Evolutionary conservation across 1,140 invertebrate species (phyloP), one percentile per base, ranked within the genome.

Genomic region (Homalodisca vitripennis): DNA sequence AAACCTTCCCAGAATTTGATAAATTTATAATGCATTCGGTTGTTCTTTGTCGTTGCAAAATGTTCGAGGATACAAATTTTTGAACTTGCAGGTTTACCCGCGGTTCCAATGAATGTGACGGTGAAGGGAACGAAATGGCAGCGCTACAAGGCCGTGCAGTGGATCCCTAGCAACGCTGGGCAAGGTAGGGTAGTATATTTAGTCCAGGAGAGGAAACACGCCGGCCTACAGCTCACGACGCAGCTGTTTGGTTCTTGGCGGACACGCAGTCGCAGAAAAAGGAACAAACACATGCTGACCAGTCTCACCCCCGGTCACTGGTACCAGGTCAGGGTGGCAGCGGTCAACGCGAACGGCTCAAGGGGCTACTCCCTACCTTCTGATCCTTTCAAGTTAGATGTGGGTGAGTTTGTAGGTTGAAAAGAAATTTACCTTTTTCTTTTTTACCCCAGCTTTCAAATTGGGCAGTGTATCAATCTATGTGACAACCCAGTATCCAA

Each of bases 241-340:
- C 2, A 87, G 84, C 85, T 77, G 79, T 0, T 78, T 80, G 27
- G 80, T 80, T 34, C 77, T 79, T 66, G 74, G 79, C 14, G 73
- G 76, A n/a, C 76, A 68, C 69, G 84, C 84, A 67, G 80, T 82
- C 0, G 84, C 82, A 70, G 82, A 0, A 26, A 34, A 2, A 32
- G 41, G n/a, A 51, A 22, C 1, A 29, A 83, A 10, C 82, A 83
- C 1, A 79, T 89, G 12, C 82, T 83, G 17, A 81, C 83, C 65
- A 74, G 83, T 34, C 77, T 90, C 53, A 86, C 86, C 73, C 87
- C 88, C 0, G 90, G 89, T 20, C 84, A 86, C 20, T 91, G 89
- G 89, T 92, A 92, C 77, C 86, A 90, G 74, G 89, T 91, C 74
- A 82, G 90, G 29, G 87, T 92, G 1, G 89, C 89, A 0, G 87